A percentile compares a stretch with the other conserved stretches of the same genome.
phyloP scores from a whole-genome alignment of 2,888 invertebrate genomes.

The Limnephilus marmoratus region DNA sequence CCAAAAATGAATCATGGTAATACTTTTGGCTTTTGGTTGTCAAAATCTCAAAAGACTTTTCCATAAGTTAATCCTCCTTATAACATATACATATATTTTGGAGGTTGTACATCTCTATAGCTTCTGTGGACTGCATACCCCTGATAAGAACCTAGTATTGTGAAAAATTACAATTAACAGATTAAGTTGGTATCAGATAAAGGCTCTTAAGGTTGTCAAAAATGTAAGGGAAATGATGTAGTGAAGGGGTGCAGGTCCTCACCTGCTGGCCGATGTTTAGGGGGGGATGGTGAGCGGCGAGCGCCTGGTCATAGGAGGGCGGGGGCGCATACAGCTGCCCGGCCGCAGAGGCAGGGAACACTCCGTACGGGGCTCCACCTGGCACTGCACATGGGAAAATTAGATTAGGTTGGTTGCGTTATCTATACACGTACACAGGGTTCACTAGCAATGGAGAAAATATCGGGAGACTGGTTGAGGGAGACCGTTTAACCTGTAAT shows the following conservation, averaged over 20 bases:
- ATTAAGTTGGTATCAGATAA: background rate
- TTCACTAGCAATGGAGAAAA: too few species aligned
- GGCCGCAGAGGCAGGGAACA: conserved; percentile 71
- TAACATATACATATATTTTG: background rate
- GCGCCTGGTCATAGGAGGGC: conserved; percentile 85
- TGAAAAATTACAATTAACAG: too few species aligned
- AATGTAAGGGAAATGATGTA: background rate
- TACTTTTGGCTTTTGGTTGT: too few species aligned
- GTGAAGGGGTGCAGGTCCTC: background rate
- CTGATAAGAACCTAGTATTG: background rate
- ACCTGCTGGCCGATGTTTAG: conserved; percentile 75
- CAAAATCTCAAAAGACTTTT: too few species aligned
- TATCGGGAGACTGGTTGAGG: too few species aligned
- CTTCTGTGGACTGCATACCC: background rate
- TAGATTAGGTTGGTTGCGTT: background rate
- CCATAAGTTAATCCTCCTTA: background rate
- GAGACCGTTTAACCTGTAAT: too few species aligned
- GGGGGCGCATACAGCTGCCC: conserved; percentile 82
- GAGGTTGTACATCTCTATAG: background rate
- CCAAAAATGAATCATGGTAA: too few species aligned
- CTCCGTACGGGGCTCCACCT: conserved; percentile 79
- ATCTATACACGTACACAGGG: background rate
- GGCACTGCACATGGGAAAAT: conserved; percentile 72
- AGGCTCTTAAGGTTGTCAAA: background rate
- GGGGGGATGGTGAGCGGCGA: conserved; percentile 77